Base-by-base conservation (phyloP, 2,113 vertebrate genomes). In the Butorides virescens region DNA sequence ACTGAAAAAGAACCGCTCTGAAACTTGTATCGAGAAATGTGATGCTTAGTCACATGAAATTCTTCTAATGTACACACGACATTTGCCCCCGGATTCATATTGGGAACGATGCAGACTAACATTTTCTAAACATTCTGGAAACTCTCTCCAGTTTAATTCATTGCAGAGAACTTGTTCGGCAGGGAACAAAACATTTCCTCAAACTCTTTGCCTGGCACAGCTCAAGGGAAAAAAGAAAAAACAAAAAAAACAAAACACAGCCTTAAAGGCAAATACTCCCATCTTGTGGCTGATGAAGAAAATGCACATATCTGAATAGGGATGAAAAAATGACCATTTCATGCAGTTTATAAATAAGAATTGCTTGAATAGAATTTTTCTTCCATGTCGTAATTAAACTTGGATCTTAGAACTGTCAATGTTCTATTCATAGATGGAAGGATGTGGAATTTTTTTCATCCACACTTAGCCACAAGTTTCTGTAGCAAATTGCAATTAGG, bases 231-330 rank as follows among this genome's bases (percentile, higher is more conserved):
- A 67, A 71, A 53, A 52, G 3, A 10, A n/a, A 39, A 13, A 25
- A 1, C 3, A 19, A 25, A 25, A 25, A 25, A 32, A 18, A 16
- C 4, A 15, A 50, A 25, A 18, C 25, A 66, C 18, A 58, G 6
- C 67, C 83, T n/a, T 63, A 71, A 97, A 97, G 85, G 73, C 62
- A 89, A 97, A 98, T 88, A 98, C 98, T 98, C 63, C 98, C 98
- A 98, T 95, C 98, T 98, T 95, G 98, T 98, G 98, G 98, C 50
- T 50, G 7, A 8, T 27, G 5, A 32, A 86, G 86, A 92, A 95
- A 98, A 96, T 8, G 42, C 97, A 93, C 4, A 9, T 66, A 26
- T 6, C 6, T 46, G 32, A 61, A 44, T 12, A 52, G 67, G 93
- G 84, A 17, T 5, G 2, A 34, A 74, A 58, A 66, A 56, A 26